Percentiles rank a stretch among this genome's conserved stretches.
Evolutionary conservation across 2,888 invertebrate genomes (phyloP).

Genomic region (Alloscopus bannaensis): DNA sequence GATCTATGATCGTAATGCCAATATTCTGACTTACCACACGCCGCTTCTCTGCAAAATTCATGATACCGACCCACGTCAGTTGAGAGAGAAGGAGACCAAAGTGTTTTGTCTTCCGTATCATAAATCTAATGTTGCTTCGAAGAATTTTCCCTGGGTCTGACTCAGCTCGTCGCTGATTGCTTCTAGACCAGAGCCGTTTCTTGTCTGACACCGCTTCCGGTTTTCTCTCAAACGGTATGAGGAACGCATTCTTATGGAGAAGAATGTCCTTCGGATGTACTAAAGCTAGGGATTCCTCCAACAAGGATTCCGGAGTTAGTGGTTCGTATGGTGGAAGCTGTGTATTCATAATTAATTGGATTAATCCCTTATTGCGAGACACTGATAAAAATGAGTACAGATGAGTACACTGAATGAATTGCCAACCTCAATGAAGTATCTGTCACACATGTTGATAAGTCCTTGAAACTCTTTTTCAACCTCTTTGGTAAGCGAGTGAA

Average conservation of each 20-base stretch:
- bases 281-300: slow-evolving; percentile 50
- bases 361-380: too few relatives aligned
- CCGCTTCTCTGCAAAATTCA: slow-evolving; percentile 64
- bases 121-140: slow-evolving; percentile 55
- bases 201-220: slow-evolving; percentile 29
- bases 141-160: slow-evolving; percentile 40
- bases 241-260: slow-evolving; percentile 46
- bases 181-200: slow-evolving; percentile 34
- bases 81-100: slow-evolving; percentile 65
- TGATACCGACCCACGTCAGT: slow-evolving; percentile 65
- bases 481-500: background rate
- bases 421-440: slow-evolving; percentile 58
- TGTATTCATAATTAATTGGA: too few relatives aligned
- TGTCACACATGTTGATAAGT: slow-evolving; percentile 47
- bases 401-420: slow-evolving; percentile 7
- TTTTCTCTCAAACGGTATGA: slow-evolving; percentile 55
- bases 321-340: slow-evolving; percentile 54
- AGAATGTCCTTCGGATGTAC: slow-evolving; percentile 43
- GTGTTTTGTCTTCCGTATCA: slow-evolving; percentile 57
- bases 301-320: slow-evolving; percentile 31
- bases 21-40: slow-evolving; percentile 58
- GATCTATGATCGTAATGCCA: too few relatives aligned
- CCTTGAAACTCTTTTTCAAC: background rate
- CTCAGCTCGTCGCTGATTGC: slow-evolving; percentile 15
- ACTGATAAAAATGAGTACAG: background rate